Conservation (phyloP, 2,888 invertebrate genomes). For the Drosophila anomalipes region DNA sequence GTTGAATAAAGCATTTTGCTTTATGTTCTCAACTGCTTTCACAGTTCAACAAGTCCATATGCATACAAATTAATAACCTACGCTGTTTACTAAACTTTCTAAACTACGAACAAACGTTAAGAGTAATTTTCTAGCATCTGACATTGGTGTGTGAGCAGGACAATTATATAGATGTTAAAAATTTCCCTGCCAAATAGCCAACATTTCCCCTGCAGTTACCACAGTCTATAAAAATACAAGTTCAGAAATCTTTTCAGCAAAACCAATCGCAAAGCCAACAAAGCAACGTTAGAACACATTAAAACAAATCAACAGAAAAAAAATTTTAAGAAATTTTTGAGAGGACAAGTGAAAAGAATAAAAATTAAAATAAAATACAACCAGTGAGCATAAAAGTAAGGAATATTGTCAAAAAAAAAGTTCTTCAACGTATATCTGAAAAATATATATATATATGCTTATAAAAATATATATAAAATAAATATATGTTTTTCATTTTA, state of each 20-base stretch:
- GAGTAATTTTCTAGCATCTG: neutral
- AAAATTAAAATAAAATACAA: conserved; percentile 19
- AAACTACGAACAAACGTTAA: neutral
- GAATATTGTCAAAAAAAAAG: conserved; percentile 1
- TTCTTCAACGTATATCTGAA: neutral
- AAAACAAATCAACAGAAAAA: conserved; percentile 1
- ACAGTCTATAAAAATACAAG: conserved; percentile 38
- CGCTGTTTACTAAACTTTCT: neutral
- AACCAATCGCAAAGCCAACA: conserved; percentile 15
- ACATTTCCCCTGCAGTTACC: conserved; percentile 30
- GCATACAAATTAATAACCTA: neutral
- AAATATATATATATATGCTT: neutral
- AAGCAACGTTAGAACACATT: conserved; percentile 9
- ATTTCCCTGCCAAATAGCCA: conserved; percentile 4
- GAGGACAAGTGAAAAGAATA: conserved; percentile 8
- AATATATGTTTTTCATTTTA: neutral
- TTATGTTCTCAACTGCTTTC: neutral
- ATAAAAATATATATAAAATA: neutral
- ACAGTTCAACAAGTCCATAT: no score
- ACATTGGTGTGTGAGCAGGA: conserved; percentile 10
- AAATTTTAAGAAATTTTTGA: conserved; percentile 12
- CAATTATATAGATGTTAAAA: neutral
- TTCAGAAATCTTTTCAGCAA: neutral
- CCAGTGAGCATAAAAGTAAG: conserved; percentile 33
- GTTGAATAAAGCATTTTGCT: neutral